Percentiles rank a stretch among this genome's conserved stretches.
These are phyloP conservation scores for Amazona vittata DNA, from an alignment of 2,113 vertebrate species.

Conservation along the genomic window DNA sequence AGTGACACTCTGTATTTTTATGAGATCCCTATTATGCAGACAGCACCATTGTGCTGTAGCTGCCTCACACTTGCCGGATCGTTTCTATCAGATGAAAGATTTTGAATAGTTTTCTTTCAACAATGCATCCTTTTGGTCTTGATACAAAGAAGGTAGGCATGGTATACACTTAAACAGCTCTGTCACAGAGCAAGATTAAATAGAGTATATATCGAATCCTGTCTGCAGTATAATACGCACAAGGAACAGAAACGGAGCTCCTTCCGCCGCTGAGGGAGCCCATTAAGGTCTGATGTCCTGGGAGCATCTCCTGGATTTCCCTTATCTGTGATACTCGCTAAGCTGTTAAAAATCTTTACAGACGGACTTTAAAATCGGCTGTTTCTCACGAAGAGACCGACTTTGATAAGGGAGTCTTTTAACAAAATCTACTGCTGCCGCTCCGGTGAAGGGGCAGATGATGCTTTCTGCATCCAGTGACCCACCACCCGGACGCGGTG, in stretches of 20 bases:
- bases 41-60: conserved; percentile 65
- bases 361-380: not conserved
- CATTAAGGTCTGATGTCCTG: conserved; percentile 27
- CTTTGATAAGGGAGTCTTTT: not conserved
- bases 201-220: conserved; percentile 51
- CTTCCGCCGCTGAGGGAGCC: conserved; percentile 28
- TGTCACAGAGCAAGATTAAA: conserved; percentile 69
- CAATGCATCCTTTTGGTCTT: conserved; percentile 71
- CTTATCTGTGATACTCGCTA: conserved; percentile 48
- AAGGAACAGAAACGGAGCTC: conserved; percentile 31
- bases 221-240: conserved; percentile 18
- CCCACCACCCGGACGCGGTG: not conserved
- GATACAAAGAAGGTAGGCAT: conserved; percentile 70
- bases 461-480: not conserved
- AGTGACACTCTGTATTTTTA: conserved; percentile 65
- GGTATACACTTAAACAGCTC: conserved; percentile 73
- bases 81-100: conserved; percentile 74
- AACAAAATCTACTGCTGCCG: not conserved
- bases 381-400: not conserved
- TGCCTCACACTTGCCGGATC: conserved; percentile 70
- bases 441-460: not conserved
- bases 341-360: conserved; percentile 48
- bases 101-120: conserved; percentile 74
- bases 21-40: conserved; percentile 69
- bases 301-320: conserved; percentile 30